These are phyloP conservation scores for Leucania comma DNA, from an alignment of 2,888 invertebrate genomes.

Conservation along the genomic window DNA sequence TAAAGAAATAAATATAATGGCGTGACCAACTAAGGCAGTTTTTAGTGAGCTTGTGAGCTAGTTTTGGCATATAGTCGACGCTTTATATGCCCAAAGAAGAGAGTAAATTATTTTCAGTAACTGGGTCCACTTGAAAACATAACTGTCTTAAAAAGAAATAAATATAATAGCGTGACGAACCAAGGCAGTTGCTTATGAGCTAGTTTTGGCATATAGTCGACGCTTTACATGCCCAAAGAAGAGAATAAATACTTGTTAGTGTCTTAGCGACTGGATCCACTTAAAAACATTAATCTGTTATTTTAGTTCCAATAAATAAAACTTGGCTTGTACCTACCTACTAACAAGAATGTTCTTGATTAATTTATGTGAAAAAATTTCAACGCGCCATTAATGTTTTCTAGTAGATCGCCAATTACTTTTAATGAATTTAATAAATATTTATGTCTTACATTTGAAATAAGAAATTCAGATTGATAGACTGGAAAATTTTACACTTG, in stretches of 20 bases:
- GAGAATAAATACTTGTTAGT: background rate
- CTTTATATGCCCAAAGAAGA: background rate
- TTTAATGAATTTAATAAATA: constrained; percentile 49
- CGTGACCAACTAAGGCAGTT: background rate
- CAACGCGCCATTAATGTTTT: constrained; percentile 38
- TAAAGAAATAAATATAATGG: too few species aligned
- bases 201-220: constrained; percentile 1
- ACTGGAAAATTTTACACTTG: constrained; percentile 29
- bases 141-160: too few species aligned
- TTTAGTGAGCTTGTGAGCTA: too few species aligned
- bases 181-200: background rate
- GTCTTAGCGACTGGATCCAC: background rate
- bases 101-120: background rate
- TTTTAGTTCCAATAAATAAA: constrained; percentile 11
- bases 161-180: background rate
- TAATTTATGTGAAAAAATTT: constrained; percentile 37
- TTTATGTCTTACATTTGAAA: constrained; percentile 37
- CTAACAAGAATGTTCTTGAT: constrained; percentile 13
- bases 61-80: background rate
- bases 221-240: background rate
- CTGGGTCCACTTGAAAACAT: background rate
- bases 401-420: constrained; percentile 36
- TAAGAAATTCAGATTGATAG: constrained; percentile 36
- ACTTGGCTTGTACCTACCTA: background rate
- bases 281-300: constrained; percentile 2